Conservation (phyloP, 2,888 invertebrate genomes). For the Epirrhoe tristata region DNA sequence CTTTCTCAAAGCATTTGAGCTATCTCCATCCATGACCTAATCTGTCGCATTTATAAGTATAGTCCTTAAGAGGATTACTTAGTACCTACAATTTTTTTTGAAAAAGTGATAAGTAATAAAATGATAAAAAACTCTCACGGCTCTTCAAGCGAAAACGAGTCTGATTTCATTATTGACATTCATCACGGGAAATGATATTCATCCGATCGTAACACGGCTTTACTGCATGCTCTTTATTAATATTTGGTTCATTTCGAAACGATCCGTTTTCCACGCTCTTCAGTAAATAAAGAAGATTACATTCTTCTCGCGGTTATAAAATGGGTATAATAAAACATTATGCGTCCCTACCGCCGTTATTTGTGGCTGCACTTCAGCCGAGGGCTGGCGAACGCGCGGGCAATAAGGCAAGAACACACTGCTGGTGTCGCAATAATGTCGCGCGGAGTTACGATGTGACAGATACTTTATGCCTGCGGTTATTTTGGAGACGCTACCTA, state of each 20-base stretch:
- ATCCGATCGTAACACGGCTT: conserved; percentile 42
- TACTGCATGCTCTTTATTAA: conserved; percentile 53
- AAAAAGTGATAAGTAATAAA: too few species aligned
- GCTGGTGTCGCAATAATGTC: conserved; percentile 56
- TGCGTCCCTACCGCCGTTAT: conserved; percentile 67
- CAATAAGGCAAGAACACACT: conserved; percentile 66
- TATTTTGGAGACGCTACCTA: conserved; percentile 49
- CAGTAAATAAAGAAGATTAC: conserved; percentile 76
- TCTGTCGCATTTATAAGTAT: too few species aligned
- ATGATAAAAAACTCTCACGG: too few species aligned
- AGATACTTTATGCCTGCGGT: conserved; percentile 63
- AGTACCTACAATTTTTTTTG: too few species aligned
- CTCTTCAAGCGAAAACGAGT: not conserved
- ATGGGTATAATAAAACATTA: conserved; percentile 78
- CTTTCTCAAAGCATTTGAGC: not conserved
- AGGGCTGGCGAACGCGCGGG: conserved; percentile 48
- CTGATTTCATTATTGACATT: conserved; percentile 21
- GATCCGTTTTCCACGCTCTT: conserved; percentile 65
- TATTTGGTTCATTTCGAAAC: conserved; percentile 58
- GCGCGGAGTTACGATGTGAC: conserved; percentile 57
- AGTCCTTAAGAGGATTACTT: too few species aligned
- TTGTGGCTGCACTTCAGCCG: conserved; percentile 72
- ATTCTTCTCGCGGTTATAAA: conserved; percentile 77
- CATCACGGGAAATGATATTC: conserved; percentile 36
- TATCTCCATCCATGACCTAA: too few species aligned